Evolutionary conservation across 2,113 vertebrate species (phyloP).

Genomic region (Oryzias javanicus): DNA sequence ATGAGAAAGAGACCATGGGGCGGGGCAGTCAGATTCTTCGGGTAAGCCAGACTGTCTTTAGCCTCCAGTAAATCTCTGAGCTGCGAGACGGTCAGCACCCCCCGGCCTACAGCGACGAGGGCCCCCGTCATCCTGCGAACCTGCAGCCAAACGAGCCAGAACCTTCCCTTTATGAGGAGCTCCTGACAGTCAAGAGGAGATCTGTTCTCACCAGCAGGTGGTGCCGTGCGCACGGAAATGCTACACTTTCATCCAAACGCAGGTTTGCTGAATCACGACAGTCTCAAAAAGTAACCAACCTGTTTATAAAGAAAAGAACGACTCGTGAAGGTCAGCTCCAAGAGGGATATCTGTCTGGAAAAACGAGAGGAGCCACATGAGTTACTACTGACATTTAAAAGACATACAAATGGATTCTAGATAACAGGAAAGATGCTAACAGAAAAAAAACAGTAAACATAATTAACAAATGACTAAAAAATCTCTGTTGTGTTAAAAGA

Average conservation of each 20-base stretch:
- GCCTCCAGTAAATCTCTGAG: constrained; percentile 79
- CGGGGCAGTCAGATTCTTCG: constrained; percentile 75
- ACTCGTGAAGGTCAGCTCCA: constrained; percentile 85
- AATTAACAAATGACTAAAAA: too few relatives aligned
- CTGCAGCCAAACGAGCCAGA: constrained; percentile 58
- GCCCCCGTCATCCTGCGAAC: constrained; percentile 87
- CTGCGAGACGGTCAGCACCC: constrained; percentile 65
- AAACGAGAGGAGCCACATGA: neutral
- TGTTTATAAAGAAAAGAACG: constrained; percentile 88
- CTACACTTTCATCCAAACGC: neutral
- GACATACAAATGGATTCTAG: too few relatives aligned
- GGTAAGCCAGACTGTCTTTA: constrained; percentile 74
- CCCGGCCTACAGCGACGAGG: constrained; percentile 84
- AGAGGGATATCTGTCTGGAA: constrained; percentile 79
- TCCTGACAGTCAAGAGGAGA: neutral
- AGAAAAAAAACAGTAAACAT: too few relatives aligned
- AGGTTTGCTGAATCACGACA: neutral
- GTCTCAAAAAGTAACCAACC: constrained; percentile 67
- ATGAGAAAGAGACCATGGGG: constrained; percentile 85
- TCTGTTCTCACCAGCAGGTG: constrained; percentile 54
- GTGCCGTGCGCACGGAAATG: constrained; percentile 8
- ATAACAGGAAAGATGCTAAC: too few relatives aligned
- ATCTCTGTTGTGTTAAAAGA: too few relatives aligned
- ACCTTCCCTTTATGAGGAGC: neutral
- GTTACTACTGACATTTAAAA: too few relatives aligned